Base-by-base conservation (phyloP, 2,113 vertebrate species). In the Agelaius phoeniceus region DNA sequence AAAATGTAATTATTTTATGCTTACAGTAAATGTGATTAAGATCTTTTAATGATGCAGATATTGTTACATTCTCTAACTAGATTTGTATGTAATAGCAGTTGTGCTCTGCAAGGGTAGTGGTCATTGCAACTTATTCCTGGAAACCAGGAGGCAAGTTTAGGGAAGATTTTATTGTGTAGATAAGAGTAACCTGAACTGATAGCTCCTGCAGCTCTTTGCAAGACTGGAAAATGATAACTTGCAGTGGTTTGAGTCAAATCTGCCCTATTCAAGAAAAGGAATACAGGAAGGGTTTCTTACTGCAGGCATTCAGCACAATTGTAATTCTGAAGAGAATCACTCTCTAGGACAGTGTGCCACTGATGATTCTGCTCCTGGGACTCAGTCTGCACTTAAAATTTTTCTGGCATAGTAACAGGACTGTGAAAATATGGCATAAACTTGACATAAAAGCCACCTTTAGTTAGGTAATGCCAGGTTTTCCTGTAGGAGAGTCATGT, bases 1-100 rank as follows among this genome's bases (percentile, higher is more conserved):
- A 83, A 92, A 91, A 68, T 58, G 27, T 86, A 81, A 82, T 85
- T 87, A 92, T 82, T 91, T 94, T 90, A 95, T 88, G 66, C 71
- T 87, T 87, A 75, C 65, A 76, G 62, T 89, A 94, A 94, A 84
- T 80, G 41, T 68, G 59, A 89, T 72, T 88, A 94, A 94, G 71
- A 55, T 65, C 16, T 88, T 93, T 65, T 94, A 87, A 83, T 87
- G 90, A 66, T 72, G 63, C 37, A 77, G 43, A 51, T 94, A 80
- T 80, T 81, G 48, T 76, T 90, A 63, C 22, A 39, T 37, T 67
- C 43, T 92, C 62, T 74, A 80, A 75, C n/a, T 87, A 41, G 48
- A 37, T 71, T 65, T 84, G 28, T 74, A 9, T 69, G 84, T 33
- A 90, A 61, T 21, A 91, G 71, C 61, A 74, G 55, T 55, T 95